These are phyloP conservation scores for Hyphantria cunea DNA, from an alignment of 1,140 invertebrate species.

Conservation along the genomic window DNA sequence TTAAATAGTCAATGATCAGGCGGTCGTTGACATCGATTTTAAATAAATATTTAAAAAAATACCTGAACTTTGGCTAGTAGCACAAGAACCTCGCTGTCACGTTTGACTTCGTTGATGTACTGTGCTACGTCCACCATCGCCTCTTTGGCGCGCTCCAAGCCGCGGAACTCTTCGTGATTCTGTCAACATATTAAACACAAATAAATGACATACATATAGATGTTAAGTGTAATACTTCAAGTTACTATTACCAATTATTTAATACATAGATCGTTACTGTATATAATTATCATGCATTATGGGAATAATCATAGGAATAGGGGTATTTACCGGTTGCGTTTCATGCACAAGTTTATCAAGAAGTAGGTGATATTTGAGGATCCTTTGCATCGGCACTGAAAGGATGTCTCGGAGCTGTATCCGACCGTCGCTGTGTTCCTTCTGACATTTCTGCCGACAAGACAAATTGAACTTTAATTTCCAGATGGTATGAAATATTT, in stretches of 20 bases:
- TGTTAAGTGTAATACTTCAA: too few species aligned
- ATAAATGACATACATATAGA: too few species aligned
- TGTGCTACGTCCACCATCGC: conserved; percentile 98
- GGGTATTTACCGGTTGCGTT: conserved; percentile 89
- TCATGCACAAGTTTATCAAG: conserved; percentile 96
- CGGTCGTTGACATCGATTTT: too few species aligned
- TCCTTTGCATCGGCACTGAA: conserved; percentile 98
- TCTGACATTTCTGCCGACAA: conserved; percentile 91
- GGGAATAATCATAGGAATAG: neutral
- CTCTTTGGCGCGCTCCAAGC: conserved; percentile 94
- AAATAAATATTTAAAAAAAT: too few species aligned
- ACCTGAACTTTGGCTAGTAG: conserved; percentile 95
- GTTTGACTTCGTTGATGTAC: conserved; percentile 99
- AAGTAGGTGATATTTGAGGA: conserved; percentile 98
- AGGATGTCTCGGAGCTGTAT: conserved; percentile 97
- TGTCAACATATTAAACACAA: conserved; percentile 41
- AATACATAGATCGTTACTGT: too few species aligned
- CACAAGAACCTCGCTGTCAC: conserved; percentile 96
- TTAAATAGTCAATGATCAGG: too few species aligned
- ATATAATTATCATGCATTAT: too few species aligned
- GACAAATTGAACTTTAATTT: conserved; percentile 6
- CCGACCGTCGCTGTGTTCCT: conserved; percentile 96
- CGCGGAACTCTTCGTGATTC: conserved; percentile 91
- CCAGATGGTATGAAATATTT: too few species aligned
- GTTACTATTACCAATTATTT: too few species aligned